Percentiles rank a stretch among this genome's conserved stretches.
phyloP scores from a whole-genome alignment of 2,888 invertebrate species.

The Diaphora mendica region DNA sequence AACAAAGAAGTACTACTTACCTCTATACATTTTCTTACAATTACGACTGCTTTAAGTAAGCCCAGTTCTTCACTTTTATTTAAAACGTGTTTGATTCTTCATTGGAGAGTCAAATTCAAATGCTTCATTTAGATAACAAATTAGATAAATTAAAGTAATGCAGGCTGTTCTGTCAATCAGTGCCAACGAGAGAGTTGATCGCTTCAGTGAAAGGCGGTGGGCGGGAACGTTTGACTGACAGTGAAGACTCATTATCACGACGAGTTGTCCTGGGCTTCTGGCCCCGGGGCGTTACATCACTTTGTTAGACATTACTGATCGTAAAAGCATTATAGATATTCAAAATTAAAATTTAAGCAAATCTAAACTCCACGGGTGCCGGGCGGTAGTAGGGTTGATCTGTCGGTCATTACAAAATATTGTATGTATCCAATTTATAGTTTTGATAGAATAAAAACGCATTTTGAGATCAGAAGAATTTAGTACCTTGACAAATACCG shows the following conservation, averaged over 20 bases:
- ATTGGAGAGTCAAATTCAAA: constrained; percentile 7
- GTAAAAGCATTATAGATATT: constrained; percentile 10
- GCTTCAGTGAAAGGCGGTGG: constrained; percentile 43
- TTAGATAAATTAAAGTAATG: constrained; percentile 57
- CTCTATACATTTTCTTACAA: too few species aligned
- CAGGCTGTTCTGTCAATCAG: constrained; percentile 54
- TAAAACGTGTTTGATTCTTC: not conserved
- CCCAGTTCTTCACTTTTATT: not conserved
- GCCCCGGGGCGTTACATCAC: constrained; percentile 40
- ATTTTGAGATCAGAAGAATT: not conserved
- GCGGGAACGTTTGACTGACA: constrained; percentile 62
- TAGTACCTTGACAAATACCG: not conserved
- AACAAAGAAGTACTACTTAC: too few species aligned
- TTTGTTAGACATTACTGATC: constrained; percentile 26
- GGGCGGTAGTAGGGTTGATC: too few species aligned
- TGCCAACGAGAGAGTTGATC: constrained; percentile 42
- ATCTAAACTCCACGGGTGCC: not conserved
- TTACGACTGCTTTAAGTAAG: too few species aligned
- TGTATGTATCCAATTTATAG: too few species aligned
- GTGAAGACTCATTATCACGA: constrained; percentile 76
- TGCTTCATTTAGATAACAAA: constrained; percentile 28
- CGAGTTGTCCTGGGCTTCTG: constrained; percentile 38
- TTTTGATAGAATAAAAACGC: too few species aligned
- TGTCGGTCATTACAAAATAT: too few species aligned
- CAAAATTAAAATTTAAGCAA: not conserved